Evolutionary conservation across 2,888 invertebrate genomes (phyloP), one percentile per base, ranked within the genome.

Genomic region (Ptilodon capucinus): DNA sequence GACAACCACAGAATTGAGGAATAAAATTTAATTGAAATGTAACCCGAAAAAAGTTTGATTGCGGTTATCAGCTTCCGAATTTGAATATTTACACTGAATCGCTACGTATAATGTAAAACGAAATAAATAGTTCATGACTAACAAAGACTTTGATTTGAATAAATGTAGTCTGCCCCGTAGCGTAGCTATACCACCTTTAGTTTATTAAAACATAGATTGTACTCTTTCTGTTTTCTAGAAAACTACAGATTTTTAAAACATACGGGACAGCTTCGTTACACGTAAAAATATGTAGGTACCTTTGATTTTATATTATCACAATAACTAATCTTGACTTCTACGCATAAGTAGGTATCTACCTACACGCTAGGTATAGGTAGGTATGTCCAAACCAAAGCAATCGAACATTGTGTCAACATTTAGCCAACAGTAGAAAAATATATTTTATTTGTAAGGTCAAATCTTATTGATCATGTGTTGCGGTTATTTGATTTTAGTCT

Each of bases 21-120:
- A 91, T 91, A 90, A 91, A 91, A 89, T 87, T 91, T 90, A 91
- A 91, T 91, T 91, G 90, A 91, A 89, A 90, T 83, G 91, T 90
- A 79, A 79, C 74, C 76, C 77, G 47, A 84, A 86, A 85, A 86
- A 88, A 83, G 74, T 82, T 87, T 85, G 86, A 90, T 90, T 88
- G 84, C 81, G 68, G 88, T 90, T 90, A 89, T 90, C 87, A 83
- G 91, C 91, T 91, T 80, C 91, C 86, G 91, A 90, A 89, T 91
- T 91, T 84, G 85, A 87, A 88, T 90, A 91, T 91, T 89, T 88
- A 90, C 86, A 84, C 82, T 86, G 71, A 84, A 85, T 74, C 76
- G 40, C 14, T 6, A 23, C 70, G 66, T 60, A 64, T 68, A 67
- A 60, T 61, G 60, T 71, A 76, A 68, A 61, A 65, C 67, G 71